phyloP scores from a whole-genome alignment of 1,140 invertebrate species.

The Zaprionus nigranus region DNA sequence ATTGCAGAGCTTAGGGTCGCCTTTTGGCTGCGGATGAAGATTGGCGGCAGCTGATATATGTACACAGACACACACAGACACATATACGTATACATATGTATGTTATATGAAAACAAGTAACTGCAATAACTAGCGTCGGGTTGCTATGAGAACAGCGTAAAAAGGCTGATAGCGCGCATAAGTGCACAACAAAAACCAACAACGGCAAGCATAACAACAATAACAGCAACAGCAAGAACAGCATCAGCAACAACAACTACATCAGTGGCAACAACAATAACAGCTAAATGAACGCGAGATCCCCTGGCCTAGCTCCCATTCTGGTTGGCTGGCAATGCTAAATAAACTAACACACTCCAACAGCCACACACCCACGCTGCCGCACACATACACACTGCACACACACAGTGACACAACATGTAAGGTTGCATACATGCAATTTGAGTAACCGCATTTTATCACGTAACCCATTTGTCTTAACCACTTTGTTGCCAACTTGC shows the following conservation, averaged over 20 bases:
- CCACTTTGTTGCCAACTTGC: slow-evolving; percentile 83
- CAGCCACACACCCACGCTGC: slow-evolving; percentile 13
- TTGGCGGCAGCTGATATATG: slow-evolving; percentile 59
- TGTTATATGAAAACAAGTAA: slow-evolving; percentile 46
- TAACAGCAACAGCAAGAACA: slow-evolving; percentile 28
- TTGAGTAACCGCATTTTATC: slow-evolving; percentile 84
- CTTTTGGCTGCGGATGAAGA: slow-evolving; percentile 55
- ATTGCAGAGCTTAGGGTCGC: slow-evolving; percentile 43
- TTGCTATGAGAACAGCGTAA: slow-evolving; percentile 54
- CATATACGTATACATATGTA: slow-evolving; percentile 17
- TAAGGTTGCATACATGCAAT: slow-evolving; percentile 82
- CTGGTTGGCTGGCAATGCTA: slow-evolving; percentile 65
- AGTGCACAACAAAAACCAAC: slow-evolving; percentile 63
- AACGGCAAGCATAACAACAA: slow-evolving; percentile 34
- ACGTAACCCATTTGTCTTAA: slow-evolving; percentile 84
- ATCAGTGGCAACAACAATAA: slow-evolving; percentile 38
- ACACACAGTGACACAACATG: slow-evolving; percentile 60
- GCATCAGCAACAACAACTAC: slow-evolving; percentile 23
- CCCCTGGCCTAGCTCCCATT: slow-evolving; percentile 63
- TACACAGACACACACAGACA: not conserved
- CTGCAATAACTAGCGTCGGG: slow-evolving; percentile 61
- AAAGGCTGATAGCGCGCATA: slow-evolving; percentile 79
- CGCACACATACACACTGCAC: slow-evolving; percentile 21
- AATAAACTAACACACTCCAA: slow-evolving; percentile 64
- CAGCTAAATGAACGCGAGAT: slow-evolving; percentile 61